Evolutionary conservation across 2,888 invertebrate genomes (phyloP).

Genomic region (Heliconius charithonia): DNA sequence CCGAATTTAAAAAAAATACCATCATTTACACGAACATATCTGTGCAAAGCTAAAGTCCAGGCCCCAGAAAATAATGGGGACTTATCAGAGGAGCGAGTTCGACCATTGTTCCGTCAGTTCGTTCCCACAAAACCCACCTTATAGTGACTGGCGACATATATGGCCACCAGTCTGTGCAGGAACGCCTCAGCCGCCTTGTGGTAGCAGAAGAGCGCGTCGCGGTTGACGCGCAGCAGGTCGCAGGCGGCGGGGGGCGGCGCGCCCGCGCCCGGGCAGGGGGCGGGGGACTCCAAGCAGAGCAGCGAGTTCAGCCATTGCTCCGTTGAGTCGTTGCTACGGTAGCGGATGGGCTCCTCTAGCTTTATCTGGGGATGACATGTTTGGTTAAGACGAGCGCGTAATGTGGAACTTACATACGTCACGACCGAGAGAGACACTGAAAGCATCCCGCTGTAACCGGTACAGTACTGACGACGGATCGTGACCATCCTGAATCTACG

Average conservation of each 20-base stretch:
- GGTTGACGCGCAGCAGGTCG: constrained; percentile 92
- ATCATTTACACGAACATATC: too few species aligned
- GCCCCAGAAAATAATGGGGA: too few species aligned
- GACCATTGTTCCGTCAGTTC: too few species aligned
- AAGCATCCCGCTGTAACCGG: too few species aligned
- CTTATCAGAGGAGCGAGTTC: too few species aligned
- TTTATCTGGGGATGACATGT: constrained; percentile 81
- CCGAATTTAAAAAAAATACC: too few species aligned
- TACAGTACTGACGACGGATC: too few species aligned
- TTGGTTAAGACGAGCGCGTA: not conserved
- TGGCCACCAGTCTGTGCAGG: constrained; percentile 94
- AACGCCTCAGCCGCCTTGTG: constrained; percentile 97
- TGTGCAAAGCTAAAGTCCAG: too few species aligned
- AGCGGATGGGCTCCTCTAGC: constrained; percentile 97
- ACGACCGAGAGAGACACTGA: too few species aligned
- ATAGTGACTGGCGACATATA: constrained; percentile 99
- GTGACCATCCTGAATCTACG: too few species aligned
- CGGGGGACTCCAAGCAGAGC: constrained; percentile 94
- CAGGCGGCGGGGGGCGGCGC: constrained; percentile 95
- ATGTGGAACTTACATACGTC: not conserved
- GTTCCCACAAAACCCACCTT: constrained; percentile 84
- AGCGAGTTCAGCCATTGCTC: constrained; percentile 96
- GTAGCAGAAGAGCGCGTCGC: constrained; percentile 97
- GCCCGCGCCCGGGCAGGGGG: constrained; percentile 88
- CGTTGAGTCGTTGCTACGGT: constrained; percentile 92